These are phyloP conservation scores for Diphyllodes magnificus DNA, from an alignment of 2,113 vertebrate species.

Conservation along the genomic window DNA sequence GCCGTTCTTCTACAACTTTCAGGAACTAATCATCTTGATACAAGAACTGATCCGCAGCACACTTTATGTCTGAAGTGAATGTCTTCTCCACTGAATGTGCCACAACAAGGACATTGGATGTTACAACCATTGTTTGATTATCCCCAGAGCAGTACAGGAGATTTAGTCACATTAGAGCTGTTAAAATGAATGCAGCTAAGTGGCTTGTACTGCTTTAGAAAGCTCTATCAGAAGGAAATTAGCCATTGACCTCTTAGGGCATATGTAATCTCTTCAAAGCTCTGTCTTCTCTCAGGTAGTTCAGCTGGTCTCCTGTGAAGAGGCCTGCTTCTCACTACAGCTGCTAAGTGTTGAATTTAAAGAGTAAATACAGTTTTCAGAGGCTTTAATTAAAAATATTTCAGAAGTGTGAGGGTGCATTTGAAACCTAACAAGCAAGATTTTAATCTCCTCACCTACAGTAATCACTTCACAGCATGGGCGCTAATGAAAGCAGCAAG, in stretches of 20 bases:
- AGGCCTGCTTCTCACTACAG: neutral
- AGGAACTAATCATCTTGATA: neutral
- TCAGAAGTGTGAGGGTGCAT: neutral
- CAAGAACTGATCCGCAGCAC: neutral
- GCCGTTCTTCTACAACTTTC: neutral
- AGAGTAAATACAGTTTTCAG: conserved; percentile 13
- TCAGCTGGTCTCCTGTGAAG: neutral
- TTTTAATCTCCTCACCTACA: neutral
- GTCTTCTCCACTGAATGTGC: neutral
- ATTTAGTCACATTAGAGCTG: neutral
- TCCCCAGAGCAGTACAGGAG: neutral
- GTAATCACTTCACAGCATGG: neutral
- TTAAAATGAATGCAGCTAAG: neutral
- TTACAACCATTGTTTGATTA: neutral
- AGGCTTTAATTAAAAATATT: conserved; percentile 14
- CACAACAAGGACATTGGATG: neutral
- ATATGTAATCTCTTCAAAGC: neutral
- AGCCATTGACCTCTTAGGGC: neutral
- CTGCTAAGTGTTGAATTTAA: neutral
- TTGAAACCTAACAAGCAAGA: conserved; percentile 12
- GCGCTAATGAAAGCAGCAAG: neutral
- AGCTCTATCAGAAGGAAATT: neutral
- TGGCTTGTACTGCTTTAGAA: neutral
- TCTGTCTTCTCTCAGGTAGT: neutral
- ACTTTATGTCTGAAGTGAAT: rapidly evolving